phyloP scores from a whole-genome alignment of 2,797 vertebrate genomes.

The Pseudocheirus occidentalis region DNA sequence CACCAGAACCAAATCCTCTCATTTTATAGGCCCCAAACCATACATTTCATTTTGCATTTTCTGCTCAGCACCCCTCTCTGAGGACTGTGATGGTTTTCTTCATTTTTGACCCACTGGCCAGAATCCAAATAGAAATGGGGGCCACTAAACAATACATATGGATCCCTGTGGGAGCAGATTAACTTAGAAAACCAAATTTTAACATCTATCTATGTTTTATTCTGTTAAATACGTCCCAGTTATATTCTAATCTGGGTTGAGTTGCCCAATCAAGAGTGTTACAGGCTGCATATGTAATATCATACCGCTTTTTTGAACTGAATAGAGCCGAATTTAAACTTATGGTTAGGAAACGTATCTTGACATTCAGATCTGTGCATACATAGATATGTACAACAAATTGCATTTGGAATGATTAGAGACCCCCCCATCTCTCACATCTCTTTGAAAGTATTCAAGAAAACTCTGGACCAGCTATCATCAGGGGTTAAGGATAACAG shows the following conservation, averaged over 20 bases:
- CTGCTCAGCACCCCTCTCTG: background rate
- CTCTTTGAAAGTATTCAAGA: background rate
- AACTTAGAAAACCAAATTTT: background rate
- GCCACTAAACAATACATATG: background rate
- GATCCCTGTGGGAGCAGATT: background rate
- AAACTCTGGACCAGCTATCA: background rate
- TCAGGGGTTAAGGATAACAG: background rate
- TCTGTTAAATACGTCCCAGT: background rate
- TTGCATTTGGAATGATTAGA: background rate
- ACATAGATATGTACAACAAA: background rate
- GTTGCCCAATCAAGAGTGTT: background rate
- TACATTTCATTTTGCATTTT: background rate
- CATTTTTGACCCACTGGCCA: background rate
- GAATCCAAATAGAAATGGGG: background rate
- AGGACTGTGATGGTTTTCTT: background rate
- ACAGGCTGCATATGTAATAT: background rate
- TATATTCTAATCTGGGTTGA: background rate
- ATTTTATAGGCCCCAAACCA: background rate
- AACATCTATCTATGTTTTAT: background rate
- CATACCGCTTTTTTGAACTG: background rate
- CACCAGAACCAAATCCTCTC: background rate
- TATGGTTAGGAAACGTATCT: background rate
- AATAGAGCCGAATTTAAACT: background rate
- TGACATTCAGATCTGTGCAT: background rate
- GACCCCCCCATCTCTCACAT: background rate